A percentile compares a stretch with the other conserved stretches of the same genome.
Conservation (phyloP, 2,797 vertebrate genomes). For the Sebastes trivittatus region DNA sequence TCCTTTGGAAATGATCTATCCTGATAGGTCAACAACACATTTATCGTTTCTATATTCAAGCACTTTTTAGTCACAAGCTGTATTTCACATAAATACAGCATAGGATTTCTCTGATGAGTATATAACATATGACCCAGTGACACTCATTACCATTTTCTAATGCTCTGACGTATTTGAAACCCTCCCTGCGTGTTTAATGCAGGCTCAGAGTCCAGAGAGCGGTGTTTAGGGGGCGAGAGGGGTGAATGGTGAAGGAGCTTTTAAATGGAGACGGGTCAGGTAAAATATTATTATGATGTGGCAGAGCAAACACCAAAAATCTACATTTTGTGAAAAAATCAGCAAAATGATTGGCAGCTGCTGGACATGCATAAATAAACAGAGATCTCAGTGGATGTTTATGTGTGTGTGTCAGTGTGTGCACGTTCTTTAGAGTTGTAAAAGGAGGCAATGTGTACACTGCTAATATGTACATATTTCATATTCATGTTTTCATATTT, state of each 20-base stretch:
- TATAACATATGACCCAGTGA: slow-evolving; percentile 11
- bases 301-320: slow-evolving; percentile 54
- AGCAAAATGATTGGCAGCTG: slow-evolving; percentile 72
- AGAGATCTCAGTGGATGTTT: slow-evolving; percentile 46
- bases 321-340: slow-evolving; percentile 26
- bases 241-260: slow-evolving; percentile 21
- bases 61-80: slow-evolving; percentile 7
- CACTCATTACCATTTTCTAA: slow-evolving; percentile 12
- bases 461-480: slow-evolving; percentile 15
- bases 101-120: neutral
- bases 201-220: slow-evolving; percentile 12
- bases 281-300: slow-evolving; percentile 57
- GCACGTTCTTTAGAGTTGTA: neutral
- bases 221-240: neutral
- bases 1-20: neutral
- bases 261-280: slow-evolving; percentile 45
- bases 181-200: slow-evolving; percentile 2
- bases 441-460: slow-evolving; percentile 33
- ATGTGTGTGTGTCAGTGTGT: slow-evolving; percentile 21
- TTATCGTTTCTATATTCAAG: neutral
- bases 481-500: slow-evolving; percentile 32
- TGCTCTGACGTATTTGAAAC: slow-evolving; percentile 9
- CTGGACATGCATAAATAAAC: slow-evolving; percentile 65
- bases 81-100: slow-evolving; percentile 12
- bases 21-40: neutral